A percentile compares a stretch with the other conserved stretches of the same genome.
phyloP scores from a whole-genome alignment of 2,888 invertebrate species.

The Parnassius apollo region DNA sequence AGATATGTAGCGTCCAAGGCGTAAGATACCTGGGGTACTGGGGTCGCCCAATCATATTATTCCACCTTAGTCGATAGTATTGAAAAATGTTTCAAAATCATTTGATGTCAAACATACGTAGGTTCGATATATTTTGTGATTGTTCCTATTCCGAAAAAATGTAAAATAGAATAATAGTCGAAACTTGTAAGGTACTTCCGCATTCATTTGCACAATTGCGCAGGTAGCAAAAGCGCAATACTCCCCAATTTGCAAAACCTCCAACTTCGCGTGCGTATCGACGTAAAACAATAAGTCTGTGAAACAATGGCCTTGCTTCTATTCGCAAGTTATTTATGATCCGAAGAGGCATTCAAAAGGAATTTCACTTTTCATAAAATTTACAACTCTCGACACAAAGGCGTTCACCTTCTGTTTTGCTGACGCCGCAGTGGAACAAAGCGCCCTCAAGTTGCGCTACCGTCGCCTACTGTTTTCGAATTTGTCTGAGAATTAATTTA shows the following conservation, averaged over 20 bases:
- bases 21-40: too few species aligned
- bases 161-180: conserved; percentile 22
- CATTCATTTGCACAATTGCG: conserved; percentile 50
- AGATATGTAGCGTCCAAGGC: too few species aligned
- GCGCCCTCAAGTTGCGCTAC: conserved; percentile 73
- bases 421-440: conserved; percentile 75
- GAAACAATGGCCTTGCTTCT: conserved; percentile 75
- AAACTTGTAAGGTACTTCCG: conserved; percentile 12
- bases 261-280: conserved; percentile 66
- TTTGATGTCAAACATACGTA: too few species aligned
- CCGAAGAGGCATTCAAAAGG: conserved; percentile 75
- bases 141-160: not conserved
- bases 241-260: conserved; percentile 65
- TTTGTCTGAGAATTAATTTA: conserved; percentile 76
- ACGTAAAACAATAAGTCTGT: conserved; percentile 74
- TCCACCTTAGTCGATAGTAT: too few species aligned
- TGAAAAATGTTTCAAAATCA: too few species aligned
- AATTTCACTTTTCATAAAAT: conserved; percentile 82
- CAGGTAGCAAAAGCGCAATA: conserved; percentile 57
- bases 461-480: conserved; percentile 80
- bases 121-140: too few species aligned
- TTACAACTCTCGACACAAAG: conserved; percentile 76
- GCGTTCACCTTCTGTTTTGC: conserved; percentile 79
- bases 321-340: conserved; percentile 76
- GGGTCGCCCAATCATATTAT: too few species aligned